These are phyloP conservation scores for Nycteola revayana DNA, from an alignment of 2,888 invertebrate genomes.

Conservation along the genomic window DNA sequence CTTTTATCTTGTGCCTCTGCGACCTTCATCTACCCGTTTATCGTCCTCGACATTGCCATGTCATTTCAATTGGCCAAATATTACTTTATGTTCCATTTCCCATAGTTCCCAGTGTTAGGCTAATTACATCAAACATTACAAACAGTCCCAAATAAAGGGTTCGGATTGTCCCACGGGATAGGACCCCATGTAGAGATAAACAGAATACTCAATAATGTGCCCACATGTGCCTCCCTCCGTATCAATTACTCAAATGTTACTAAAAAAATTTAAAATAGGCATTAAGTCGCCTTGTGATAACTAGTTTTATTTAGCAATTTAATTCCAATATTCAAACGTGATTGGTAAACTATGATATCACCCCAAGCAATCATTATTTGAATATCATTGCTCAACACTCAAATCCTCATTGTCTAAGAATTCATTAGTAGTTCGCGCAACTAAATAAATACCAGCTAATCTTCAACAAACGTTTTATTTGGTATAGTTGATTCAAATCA, in stretches of 20 bases:
- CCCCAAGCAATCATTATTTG: constrained; percentile 12
- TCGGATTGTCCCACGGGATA: constrained; percentile 71
- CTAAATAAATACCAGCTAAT: no score
- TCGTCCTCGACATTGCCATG: no score
- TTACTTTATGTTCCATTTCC: no score
- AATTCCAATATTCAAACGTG: neutral
- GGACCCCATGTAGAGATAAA: constrained; percentile 75
- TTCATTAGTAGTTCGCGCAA: no score
- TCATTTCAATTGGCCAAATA: no score
- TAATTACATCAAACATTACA: constrained; percentile 18
- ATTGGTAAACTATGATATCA: constrained; percentile 4
- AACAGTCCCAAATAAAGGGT: constrained; percentile 51
- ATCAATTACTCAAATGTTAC: constrained; percentile 48
- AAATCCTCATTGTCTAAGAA: constrained; percentile 1
- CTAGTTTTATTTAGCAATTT: constrained; percentile 14
- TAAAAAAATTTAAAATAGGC: constrained; percentile 11
- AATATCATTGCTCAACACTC: constrained; percentile 12
- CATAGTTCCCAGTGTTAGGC: no score
- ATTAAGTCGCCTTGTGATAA: constrained; percentile 8
- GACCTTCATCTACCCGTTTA: no score
- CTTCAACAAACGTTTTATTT: no score
- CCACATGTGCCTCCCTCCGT: constrained; percentile 69
- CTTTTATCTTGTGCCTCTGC: constrained; percentile 5
- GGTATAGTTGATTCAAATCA: no score
- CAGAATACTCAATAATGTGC: constrained; percentile 63